Percentiles rank a stretch among this genome's conserved stretches.
phyloP scores from a whole-genome alignment of 2,888 invertebrate genomes.

The Galerucella nymphaeae region DNA sequence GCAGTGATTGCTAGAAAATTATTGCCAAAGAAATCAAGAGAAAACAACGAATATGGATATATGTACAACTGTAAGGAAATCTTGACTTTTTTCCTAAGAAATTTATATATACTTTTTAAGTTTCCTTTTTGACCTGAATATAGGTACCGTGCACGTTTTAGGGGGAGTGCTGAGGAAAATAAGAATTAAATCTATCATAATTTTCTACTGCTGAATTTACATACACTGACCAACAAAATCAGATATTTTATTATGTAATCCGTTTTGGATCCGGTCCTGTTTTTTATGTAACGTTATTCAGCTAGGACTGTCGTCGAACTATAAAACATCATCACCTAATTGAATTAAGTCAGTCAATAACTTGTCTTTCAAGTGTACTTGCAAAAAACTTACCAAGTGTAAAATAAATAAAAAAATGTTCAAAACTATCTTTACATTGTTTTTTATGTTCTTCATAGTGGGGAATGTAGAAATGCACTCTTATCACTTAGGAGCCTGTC shows the following conservation, averaged over 20 bases:
- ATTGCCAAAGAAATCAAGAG: too few species aligned
- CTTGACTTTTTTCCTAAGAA: too few species aligned
- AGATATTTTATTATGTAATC: neutral
- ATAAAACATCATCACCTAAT: slow-evolving; percentile 32
- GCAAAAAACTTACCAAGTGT: neutral
- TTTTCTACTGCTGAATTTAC: too few species aligned
- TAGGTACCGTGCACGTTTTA: too few species aligned
- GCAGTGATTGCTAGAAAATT: too few species aligned
- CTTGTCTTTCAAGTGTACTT: neutral
- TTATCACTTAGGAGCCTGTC: slow-evolving; percentile 81
- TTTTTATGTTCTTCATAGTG: slow-evolving; percentile 37
- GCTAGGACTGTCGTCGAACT: slow-evolving; percentile 24
- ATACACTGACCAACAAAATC: too few species aligned
- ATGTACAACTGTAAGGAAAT: too few species aligned
- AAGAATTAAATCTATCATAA: too few species aligned
- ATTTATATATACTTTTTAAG: too few species aligned
- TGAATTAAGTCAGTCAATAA: slow-evolving; percentile 31
- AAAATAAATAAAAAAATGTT: slow-evolving; percentile 26
- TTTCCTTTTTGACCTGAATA: too few species aligned
- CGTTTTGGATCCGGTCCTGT: neutral
- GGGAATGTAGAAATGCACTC: slow-evolving; percentile 66
- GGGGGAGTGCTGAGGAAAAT: too few species aligned
- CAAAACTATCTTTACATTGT: slow-evolving; percentile 20
- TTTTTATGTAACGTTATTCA: slow-evolving; percentile 12
- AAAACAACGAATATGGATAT: too few species aligned